Evolutionary conservation across 2,113 vertebrate species (phyloP).

Genomic region (Phyllostomus discolor): DNA sequence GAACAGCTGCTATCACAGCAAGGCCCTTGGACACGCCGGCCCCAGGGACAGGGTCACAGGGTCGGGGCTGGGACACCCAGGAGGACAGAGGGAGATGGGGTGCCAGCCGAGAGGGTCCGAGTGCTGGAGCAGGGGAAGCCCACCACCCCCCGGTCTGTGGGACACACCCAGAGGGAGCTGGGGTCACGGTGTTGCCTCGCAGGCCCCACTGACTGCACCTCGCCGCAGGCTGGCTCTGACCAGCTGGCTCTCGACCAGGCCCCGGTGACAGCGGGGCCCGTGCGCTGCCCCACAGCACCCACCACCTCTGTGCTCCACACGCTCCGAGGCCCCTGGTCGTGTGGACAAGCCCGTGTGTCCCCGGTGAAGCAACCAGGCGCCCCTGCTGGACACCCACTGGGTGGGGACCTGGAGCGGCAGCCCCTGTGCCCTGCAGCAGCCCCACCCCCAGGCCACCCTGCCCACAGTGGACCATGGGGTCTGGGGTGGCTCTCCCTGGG

Average conservation of each 20-base stretch:
- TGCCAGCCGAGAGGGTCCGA: not conserved
- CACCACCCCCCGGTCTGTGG: not conserved
- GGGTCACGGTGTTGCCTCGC: not conserved
- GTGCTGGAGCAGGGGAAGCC: not conserved
- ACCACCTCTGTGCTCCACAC: not conserved
- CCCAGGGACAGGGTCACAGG: not conserved
- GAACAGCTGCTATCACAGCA: not conserved
- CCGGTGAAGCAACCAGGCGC: not conserved
- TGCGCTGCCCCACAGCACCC: not conserved
- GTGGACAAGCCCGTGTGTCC: not conserved
- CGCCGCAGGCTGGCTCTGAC: not conserved
- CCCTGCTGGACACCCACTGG: not conserved
- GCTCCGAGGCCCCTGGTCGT: not conserved
- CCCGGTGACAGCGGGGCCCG: not conserved
- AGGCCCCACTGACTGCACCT: not conserved
- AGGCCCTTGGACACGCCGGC: not conserved
- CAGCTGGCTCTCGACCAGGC: not conserved
- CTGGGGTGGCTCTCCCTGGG: not conserved
- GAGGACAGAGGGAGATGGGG: not conserved
- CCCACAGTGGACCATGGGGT: fast-evolving
- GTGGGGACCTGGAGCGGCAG: not conserved
- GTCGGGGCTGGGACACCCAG: not conserved
- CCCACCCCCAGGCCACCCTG: not conserved
- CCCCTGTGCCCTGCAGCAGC: not conserved
- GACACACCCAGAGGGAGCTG: not conserved